Evolutionary conservation across 92 coral and sea anemone genomes (phyloP), one percentile per base, ranked within the genome.

Genomic region (Metridium senile): DNA sequence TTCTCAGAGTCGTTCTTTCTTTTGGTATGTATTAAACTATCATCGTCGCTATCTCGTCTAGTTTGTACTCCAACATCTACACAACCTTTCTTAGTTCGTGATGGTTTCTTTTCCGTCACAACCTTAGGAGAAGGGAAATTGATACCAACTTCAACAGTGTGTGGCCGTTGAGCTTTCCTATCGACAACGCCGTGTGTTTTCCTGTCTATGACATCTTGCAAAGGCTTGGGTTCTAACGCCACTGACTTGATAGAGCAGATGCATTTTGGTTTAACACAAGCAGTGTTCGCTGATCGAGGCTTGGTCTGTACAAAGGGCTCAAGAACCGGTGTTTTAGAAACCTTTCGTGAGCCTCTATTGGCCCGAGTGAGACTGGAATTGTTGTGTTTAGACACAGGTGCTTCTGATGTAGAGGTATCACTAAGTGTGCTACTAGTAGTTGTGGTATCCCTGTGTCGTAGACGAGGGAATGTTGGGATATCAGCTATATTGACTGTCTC

Each of bases 61-160:
- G 84, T 79, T 51, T 79, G 84, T n/a, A 79, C 84, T n/a, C 68
- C 84, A 33, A 79, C 84, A 43, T 58, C 76, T n/a, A 67, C 66
- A 11, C 74, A 61, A 33, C 72, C 69, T 30, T 63, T 63, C 31
- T 63, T 63, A 63, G 69, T 28, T 29, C 69, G 26, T 3, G 20
- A 8, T 1, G 25, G 66, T 26, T 63, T 75, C 16, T 63, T 34
- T 22, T 75, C 58, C 26, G 26, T 21, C 11, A 23, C 25, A 20
- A 35, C 21, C 23, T 69, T 79, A 29, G 84, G 97, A 16, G 98
- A 89, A n/a, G 98, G 98, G 21, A 86, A 85, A 53, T 94, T 94
- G 10, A 92, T 91, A 18, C 93, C 98, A 9, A 92, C 76, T 71
- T 94, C 98, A 22, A 85, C 88, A 64, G 81, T 84, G 25, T 83